Conservation (phyloP, 2,797 vertebrate species). For the Silurus aristotelis region DNA sequence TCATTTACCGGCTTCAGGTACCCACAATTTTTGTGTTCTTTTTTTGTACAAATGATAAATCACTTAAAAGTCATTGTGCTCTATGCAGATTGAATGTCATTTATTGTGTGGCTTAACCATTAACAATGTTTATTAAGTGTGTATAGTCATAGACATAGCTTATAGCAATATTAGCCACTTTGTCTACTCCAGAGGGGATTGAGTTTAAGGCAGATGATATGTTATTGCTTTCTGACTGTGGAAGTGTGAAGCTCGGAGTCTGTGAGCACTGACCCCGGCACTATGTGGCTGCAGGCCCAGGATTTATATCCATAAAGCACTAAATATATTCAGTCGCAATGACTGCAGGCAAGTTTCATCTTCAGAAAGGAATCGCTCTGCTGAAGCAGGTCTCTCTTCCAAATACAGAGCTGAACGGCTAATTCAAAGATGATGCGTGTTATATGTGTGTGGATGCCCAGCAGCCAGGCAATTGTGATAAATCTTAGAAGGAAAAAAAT, state of each 20-base stretch:
- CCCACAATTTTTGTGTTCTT: conserved; percentile 15
- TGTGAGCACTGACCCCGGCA: conserved; percentile 75
- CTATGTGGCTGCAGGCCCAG: conserved; percentile 70
- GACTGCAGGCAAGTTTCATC: conserved; percentile 71
- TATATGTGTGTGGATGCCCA: conserved; percentile 66
- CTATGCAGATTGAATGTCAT: not conserved
- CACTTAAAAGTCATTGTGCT: conserved; percentile 3
- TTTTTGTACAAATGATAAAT: conserved; percentile 3
- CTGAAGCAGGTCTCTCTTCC: conserved; percentile 70
- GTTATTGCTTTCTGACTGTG: conserved; percentile 77
- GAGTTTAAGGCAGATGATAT: conserved; percentile 72
- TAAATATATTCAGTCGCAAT: conserved; percentile 81
- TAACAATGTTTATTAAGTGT: conserved; percentile 43
- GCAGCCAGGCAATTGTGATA: conserved; percentile 57
- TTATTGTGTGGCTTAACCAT: conserved; percentile 4
- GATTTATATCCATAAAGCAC: conserved; percentile 83
- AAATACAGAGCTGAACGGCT: conserved; percentile 75
- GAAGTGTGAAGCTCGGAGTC: conserved; percentile 75
- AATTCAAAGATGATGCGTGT: conserved; percentile 73
- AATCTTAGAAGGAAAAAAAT: conserved; percentile 41
- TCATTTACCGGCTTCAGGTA: conserved; percentile 34
- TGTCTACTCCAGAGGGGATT: conserved; percentile 59
- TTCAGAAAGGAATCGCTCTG: conserved; percentile 64
- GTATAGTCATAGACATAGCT: conserved; percentile 31
- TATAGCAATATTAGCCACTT: conserved; percentile 39